phyloP scores from a whole-genome alignment of 1,140 invertebrate genomes.

The Neuroterus valhalla region DNA sequence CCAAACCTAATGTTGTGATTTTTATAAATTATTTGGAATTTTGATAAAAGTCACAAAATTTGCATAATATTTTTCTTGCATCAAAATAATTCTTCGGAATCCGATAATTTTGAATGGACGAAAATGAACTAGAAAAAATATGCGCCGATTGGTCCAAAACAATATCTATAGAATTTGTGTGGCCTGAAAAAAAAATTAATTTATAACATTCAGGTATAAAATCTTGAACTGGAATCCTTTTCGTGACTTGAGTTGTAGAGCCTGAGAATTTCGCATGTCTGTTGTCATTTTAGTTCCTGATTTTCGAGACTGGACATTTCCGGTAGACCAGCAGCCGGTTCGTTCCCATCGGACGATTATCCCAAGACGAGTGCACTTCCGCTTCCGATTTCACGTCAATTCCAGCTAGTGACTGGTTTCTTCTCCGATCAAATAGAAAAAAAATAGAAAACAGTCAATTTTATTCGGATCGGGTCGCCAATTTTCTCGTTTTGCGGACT shows the following conservation, averaged over 20 bases:
- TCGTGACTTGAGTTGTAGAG: not conserved
- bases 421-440: not conserved
- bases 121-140: too few species aligned
- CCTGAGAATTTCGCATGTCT: not conserved
- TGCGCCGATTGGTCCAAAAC: too few species aligned
- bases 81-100: too few species aligned
- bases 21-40: too few species aligned
- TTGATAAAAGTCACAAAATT: too few species aligned
- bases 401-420: slow-evolving; percentile 14
- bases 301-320: slow-evolving; percentile 21
- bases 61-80: too few species aligned
- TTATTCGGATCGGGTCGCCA: not conserved
- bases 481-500: slow-evolving; percentile 16
- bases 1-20: too few species aligned
- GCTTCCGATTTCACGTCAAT: slow-evolving; percentile 28
- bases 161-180: too few species aligned
- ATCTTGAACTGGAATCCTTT: too few species aligned
- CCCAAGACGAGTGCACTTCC: slow-evolving; percentile 17
- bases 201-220: too few species aligned
- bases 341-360: slow-evolving; percentile 26
- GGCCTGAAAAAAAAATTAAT: too few species aligned
- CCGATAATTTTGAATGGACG: too few species aligned
- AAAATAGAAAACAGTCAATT: not conserved
- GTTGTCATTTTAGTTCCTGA: not conserved
- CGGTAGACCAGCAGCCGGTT: slow-evolving; percentile 20